Conservation (phyloP, 2,797 vertebrate genomes). For the Xiphophorus birchmanni region DNA sequence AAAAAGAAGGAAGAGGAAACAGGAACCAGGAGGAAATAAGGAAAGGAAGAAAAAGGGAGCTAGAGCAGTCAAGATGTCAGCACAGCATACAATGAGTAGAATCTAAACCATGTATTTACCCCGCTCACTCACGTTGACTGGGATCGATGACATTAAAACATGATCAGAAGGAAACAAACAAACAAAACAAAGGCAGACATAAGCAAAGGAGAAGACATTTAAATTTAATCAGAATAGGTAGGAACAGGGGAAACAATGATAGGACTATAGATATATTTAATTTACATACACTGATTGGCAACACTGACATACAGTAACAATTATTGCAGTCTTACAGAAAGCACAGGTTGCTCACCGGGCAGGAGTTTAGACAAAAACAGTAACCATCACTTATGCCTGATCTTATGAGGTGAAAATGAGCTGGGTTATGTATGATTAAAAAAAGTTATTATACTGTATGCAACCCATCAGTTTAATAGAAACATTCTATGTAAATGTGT, state of each 20-base stretch:
- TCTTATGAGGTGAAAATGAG: slow-evolving; percentile 73
- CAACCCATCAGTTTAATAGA: slow-evolving; percentile 54
- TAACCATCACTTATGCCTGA: slow-evolving; percentile 85
- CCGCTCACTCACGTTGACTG: slow-evolving; percentile 99
- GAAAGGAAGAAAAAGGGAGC: slow-evolving; percentile 20
- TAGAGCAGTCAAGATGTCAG: slow-evolving; percentile 75
- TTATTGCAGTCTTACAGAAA: slow-evolving; percentile 32
- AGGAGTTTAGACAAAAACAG: slow-evolving; percentile 57
- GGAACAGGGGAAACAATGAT: slow-evolving; percentile 72
- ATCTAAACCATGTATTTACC: slow-evolving; percentile 94
- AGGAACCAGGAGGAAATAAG: slow-evolving; percentile 10
- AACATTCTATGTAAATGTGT: slow-evolving; percentile 13
- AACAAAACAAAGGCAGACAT: slow-evolving; percentile 82
- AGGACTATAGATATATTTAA: slow-evolving; percentile 46
- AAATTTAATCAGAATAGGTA: slow-evolving; percentile 79
- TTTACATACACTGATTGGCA: slow-evolving; percentile 68
- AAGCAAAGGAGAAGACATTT: slow-evolving; percentile 84
- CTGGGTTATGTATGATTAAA: slow-evolving; percentile 63
- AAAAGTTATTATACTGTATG: slow-evolving; percentile 71
- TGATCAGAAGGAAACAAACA: slow-evolving; percentile 87
- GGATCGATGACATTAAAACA: slow-evolving; percentile 85
- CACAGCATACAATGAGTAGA: slow-evolving; percentile 81
- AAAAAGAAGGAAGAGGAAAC: slow-evolving; percentile 22
- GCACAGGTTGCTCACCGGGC: slow-evolving; percentile 54
- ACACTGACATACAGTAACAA: slow-evolving; percentile 68